These are phyloP conservation scores for Mesoclemmys tuberculata DNA, from an alignment of 2,113 vertebrate species.

Conservation along the genomic window DNA sequence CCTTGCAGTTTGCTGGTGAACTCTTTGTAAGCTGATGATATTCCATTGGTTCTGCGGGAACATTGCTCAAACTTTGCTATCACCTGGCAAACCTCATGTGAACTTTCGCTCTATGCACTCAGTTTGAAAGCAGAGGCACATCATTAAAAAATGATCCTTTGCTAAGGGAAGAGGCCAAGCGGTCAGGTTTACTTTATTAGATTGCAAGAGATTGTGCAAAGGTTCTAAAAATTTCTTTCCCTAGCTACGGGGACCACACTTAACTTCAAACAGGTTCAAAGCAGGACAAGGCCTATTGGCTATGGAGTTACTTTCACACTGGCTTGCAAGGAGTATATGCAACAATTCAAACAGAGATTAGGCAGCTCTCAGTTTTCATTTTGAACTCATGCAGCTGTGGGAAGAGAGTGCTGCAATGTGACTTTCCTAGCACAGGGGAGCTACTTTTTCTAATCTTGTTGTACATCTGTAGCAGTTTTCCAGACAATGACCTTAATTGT, in stretches of 20 bases:
- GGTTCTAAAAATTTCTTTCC: background rate
- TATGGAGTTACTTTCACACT: background rate
- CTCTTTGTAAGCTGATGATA: background rate
- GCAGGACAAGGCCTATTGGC: background rate
- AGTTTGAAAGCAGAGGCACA: background rate
- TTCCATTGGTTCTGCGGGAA: background rate
- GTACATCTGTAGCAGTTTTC: no score
- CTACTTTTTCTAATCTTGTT: no score
- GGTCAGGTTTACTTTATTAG: background rate
- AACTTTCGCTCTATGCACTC: background rate
- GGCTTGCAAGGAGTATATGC: background rate
- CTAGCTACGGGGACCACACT: background rate
- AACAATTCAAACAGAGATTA: background rate
- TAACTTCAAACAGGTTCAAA: no score
- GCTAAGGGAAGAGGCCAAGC: background rate
- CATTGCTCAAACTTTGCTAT: background rate
- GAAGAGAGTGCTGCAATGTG: background rate
- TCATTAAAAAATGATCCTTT: background rate
- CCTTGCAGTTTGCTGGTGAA: background rate
- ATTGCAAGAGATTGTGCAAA: background rate
- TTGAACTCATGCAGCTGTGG: background rate
- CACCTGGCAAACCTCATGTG: background rate
- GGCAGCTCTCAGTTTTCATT: background rate
- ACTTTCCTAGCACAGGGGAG: background rate
- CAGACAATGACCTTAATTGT: no score